Evolutionary conservation across 1,140 invertebrate genomes (phyloP), one percentile per base, ranked within the genome.

Genomic region (Trachymyrmex septentrionalis): DNA sequence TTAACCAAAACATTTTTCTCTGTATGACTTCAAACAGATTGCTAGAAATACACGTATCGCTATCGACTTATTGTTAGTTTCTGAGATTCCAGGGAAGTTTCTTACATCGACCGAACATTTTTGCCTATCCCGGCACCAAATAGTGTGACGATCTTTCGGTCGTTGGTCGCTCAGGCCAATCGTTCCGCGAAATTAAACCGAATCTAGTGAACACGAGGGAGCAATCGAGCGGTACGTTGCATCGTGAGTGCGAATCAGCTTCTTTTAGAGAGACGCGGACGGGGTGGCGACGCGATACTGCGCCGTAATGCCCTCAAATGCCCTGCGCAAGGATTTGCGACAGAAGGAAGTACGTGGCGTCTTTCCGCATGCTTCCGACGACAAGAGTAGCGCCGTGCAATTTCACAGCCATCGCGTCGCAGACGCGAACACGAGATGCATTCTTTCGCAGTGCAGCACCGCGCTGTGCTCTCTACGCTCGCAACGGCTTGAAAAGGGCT

Each of bases 391-490:
- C 84, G 73, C 16, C 87, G 84, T 85, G 89, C 87, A 91, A 91
- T 91, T 91, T 91, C 90, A 90, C 90, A 91, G 90, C 73, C 90
- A 78, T 91, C 87, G 90, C 84, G n/a, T 91, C 89, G 73, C 86
- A 84, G 78, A 81, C 87, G 86, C 87, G 84, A 64, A 38, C 44
- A 72, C 86, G 85, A 69, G 66, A 91, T 88, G 88, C 86, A 90
- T 91, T 86, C 89, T 90, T 91, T 78, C 88, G 59, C 10, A 34
- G 48, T 57, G 30, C 38, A 30, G 64, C 50, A 55, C 59, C 66
- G 48, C 38, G 75, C 53, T 16, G 30, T 63, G 59, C 38, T 55
- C 72, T 55, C 50, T 30, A 19, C 34, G 34, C n/a, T 50, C 71
- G 71, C 72, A 30, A 12, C 64, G 30, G 34, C 78, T 61, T 55